Conservation (phyloP, 1,140 invertebrate species). For the Achatina immaculata region DNA sequence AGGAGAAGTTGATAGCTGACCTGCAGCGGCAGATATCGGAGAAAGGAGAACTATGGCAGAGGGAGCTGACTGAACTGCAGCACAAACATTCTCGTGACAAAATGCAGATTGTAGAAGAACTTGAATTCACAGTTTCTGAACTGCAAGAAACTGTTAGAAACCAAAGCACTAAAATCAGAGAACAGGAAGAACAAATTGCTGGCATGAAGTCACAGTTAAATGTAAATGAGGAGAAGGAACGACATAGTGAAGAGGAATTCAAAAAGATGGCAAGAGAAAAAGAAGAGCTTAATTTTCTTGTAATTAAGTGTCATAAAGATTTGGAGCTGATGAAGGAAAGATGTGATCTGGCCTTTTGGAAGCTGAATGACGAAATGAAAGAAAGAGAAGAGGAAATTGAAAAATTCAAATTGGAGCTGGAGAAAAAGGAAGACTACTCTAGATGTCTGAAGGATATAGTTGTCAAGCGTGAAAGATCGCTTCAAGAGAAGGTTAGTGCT, state of each 20-base stretch:
- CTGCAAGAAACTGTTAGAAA: neutral
- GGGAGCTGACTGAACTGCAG: conserved; percentile 7
- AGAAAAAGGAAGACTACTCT: conserved; percentile 22
- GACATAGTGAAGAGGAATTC: conserved; percentile 28
- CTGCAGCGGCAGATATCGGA: conserved; percentile 18
- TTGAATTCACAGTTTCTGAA: conserved; percentile 9
- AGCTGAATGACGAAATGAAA: neutral
- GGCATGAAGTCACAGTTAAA: neutral
- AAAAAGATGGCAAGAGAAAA: conserved; percentile 7
- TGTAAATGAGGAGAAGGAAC: conserved; percentile 1
- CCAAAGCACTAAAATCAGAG: neutral
- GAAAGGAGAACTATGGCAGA: conserved; percentile 1
- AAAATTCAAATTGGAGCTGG: conserved; percentile 25
- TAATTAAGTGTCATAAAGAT: conserved; percentile 29
- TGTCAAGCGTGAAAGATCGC: conserved; percentile 5
- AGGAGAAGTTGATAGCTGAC: conserved; percentile 9
- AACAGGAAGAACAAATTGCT: neutral
- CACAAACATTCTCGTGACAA: conserved; percentile 23
- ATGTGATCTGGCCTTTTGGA: neutral
- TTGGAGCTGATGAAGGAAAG: too few relatives aligned
- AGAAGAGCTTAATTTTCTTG: conserved; percentile 45
- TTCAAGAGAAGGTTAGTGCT: conserved; percentile 1
- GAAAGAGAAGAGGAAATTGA: conserved; percentile 6
- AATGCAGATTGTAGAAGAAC: neutral
- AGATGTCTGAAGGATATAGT: conserved; percentile 33